Evolutionary conservation across 2,113 vertebrate species (phyloP), one percentile per base, ranked within the genome.

Genomic region (Daboia siamensis): DNA sequence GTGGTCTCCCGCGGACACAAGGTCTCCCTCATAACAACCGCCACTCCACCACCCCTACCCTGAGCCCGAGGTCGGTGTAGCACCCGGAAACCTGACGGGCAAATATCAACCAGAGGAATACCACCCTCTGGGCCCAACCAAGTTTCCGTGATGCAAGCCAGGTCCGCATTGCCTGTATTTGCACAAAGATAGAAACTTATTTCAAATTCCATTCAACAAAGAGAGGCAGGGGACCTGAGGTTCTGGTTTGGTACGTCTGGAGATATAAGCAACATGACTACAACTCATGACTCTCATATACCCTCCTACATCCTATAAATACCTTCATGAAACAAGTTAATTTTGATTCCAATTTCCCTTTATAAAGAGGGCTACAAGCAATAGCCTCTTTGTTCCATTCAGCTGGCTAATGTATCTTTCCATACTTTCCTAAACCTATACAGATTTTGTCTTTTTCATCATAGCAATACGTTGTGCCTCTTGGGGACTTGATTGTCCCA

Each of bases 401-500:
- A 1, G 5, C n/a, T 20, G 2, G n/a, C 15, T 74, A 20, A 74
- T 74, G 64, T 33, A 69, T 86, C 96, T 94, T 94, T 90, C 96
- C 92, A 94, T 95, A 92, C 56, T 61, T 90, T 91, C 48, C 21
- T 46, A 48, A 46, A 51, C 26, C n/a, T 5, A 33, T 56, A 52
- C n/a, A 23, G 44, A 23, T 86, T 44, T 52, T 74, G 21, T 56
- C 59, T 39, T 97, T 93, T 95, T 96, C 93, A 96, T 94, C 95
- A 94, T 89, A 90, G 94, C 94, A 90, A 86, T 97, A 96, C 97
- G 97, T 98, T 98, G 97, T 97, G 96, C 97, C 97, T 98, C 97
- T 98, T 95, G 94, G 95, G 96, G 95, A 96, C 97, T 98, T 98
- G 98, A 99, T 98, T 99, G 98, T 98, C 98, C 97, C 96, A 97